phyloP scores from a whole-genome alignment of 2,113 vertebrate genomes.

The Anseranas semipalmata region DNA sequence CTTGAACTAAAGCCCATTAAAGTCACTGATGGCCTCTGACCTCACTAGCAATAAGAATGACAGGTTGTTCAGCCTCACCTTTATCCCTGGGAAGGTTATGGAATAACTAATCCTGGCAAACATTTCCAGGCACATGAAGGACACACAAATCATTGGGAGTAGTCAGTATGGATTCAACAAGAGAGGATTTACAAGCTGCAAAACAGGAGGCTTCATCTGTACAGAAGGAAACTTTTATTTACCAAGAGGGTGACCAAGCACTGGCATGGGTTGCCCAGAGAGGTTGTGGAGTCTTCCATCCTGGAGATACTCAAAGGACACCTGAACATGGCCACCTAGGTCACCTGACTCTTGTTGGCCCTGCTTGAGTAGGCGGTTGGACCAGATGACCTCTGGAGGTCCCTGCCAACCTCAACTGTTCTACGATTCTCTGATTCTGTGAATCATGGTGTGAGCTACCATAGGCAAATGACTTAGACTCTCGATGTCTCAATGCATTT shows the following conservation, averaged over 20 bases:
- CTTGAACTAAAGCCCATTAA: neutral
- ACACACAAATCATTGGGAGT: neutral
- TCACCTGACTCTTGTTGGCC: too few species aligned
- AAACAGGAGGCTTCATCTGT: neutral
- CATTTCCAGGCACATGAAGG: neutral
- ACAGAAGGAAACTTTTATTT: neutral
- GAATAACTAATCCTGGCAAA: neutral
- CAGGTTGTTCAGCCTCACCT: fast-evolving
- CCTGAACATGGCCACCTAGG: too few species aligned
- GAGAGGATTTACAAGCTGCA: neutral
- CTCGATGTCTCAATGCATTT: neutral
- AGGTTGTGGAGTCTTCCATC: neutral
- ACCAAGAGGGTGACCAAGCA: neutral
- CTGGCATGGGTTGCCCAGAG: neutral
- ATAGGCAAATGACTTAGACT: neutral
- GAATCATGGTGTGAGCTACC: neutral
- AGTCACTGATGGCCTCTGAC: neutral
- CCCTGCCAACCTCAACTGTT: neutral
- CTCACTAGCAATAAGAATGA: neutral
- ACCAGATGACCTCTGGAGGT: neutral
- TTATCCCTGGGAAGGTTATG: neutral
- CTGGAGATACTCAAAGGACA: neutral
- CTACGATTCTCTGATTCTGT: neutral
- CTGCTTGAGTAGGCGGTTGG: neutral
- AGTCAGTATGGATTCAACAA: neutral